Evolutionary conservation across 2,113 vertebrate species (phyloP), one percentile per base, ranked within the genome.

Genomic region (Petrocephalus zakoni): DNA sequence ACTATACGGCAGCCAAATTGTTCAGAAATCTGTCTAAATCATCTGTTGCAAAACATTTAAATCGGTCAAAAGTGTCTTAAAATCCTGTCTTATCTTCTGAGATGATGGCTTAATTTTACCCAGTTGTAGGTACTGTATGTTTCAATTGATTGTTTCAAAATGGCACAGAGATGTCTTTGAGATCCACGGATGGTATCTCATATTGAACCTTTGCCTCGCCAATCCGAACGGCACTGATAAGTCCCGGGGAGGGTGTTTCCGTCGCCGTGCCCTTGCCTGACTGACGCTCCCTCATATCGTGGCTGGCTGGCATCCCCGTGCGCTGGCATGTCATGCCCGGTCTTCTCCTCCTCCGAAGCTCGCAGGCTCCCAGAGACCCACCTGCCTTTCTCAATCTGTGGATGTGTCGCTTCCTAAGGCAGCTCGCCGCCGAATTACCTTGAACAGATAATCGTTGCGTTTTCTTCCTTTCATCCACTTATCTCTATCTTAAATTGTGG

Each of bases 401-500:
- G 17, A 5, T 2, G 49, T 13, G 3, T 9, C 25, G 22, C 51
- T 11, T n/a, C n/a, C 51, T 47, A 53, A n/a, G 49, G 42, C 25
- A 34, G 21, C 47, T 34, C 17, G 13, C 42, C 13, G 25, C 49
- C 5, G 46, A n/a, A 85, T 85, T 34, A 34, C 84, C 53, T 52
- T 85, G 29, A 85, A 85, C 25, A n/a, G 51, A 85, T 85, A 85
- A 85, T 53, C 13, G 47, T 53, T 19, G 51, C 22, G 53, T 29
- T 85, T 55, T 49, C 7, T 13, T 85, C 53, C 84, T 85, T 85
- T 85, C 47, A 11, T 85, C 84, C 25, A 4, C 84, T 53, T 51
- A 85, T 85, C 49, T 51, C 46, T 51, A 42, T 46, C 84, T 85
- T 85, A 85, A 85, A 85, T 85, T 85, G 49, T 29, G 42, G 84